Evolutionary conservation across 2,888 invertebrate genomes (phyloP), one percentile per base, ranked within the genome.

Genomic region (Leucozona laternaria): DNA sequence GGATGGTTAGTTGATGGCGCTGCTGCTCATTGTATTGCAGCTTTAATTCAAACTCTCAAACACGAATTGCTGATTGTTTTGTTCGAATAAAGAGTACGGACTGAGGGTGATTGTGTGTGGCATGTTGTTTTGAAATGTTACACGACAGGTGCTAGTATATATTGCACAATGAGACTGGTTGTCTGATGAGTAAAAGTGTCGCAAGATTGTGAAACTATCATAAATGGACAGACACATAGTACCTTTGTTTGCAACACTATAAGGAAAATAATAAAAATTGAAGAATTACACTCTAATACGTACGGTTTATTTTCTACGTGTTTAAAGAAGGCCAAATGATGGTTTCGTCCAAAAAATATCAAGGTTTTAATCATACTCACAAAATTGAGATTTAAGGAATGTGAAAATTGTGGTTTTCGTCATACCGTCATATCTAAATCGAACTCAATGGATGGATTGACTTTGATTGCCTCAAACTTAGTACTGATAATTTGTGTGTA

Each of bases 1-100:
- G 31, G 17, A 34, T 57, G 31, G 28, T 10, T 53, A 64, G 70
- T 57, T 79, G 64, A 79, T 72, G 79, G 79, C 72, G 79, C 48
- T 72, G 79, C 72, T 66, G 79, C 48, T 73, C 79, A 66, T 73
- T 22, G 64, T 15, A 58, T 64, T 79, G 72, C 57, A 79, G 58
- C 55, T 72, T 66, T 45, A 48, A 79, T 64, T 57, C 71, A 72
- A 79, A 53, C 17, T 15, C 20, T 17, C 5, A 40, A 20, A 58
- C 57, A 31, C 20, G 48, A 72, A 20, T 57, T 45, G 15, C 8
- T 37, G 40, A 53, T 25, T 37, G 53, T 66, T 48, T 45, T 20
- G 62, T 25, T 20, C 8, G 8, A 20, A 58, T 15, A 17, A 15
- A 1, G 60, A 60, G 50, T 68, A 40, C 75, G 80, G 80, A 81